Percentiles rank a stretch among this genome's conserved stretches.
These are phyloP conservation scores for Xanthia icteritia DNA, from an alignment of 2,888 invertebrate species.

Conservation along the genomic window DNA sequence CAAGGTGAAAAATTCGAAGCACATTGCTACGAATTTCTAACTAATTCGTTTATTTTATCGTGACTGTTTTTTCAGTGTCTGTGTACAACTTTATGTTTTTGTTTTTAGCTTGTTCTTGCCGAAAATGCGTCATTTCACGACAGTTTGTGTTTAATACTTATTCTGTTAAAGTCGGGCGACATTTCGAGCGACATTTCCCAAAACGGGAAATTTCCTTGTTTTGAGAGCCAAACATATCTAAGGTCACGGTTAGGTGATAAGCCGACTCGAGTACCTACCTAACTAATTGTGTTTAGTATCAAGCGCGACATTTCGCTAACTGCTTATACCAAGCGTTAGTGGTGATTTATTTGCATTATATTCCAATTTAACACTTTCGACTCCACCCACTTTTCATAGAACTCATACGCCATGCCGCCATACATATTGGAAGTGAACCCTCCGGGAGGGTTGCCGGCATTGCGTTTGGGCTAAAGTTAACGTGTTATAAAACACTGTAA, in stretches of 20 bases:
- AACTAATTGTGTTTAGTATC: background rate
- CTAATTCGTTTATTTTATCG: background rate
- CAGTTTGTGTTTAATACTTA: background rate
- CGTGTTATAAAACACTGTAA: no score
- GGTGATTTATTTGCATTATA: background rate
- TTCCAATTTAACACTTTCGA: no score
- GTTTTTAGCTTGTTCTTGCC: background rate
- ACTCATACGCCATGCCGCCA: no score
- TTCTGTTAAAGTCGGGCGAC: background rate
- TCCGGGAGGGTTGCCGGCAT: no score
- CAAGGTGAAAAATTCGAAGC: constrained; percentile 21
- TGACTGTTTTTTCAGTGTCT: background rate
- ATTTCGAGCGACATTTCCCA: no score
- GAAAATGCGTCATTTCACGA: background rate
- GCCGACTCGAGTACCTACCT: background rate
- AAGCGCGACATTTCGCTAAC: background rate
- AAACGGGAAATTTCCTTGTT: background rate
- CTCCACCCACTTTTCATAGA: no score
- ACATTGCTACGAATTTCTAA: constrained; percentile 25
- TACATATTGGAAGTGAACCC: no score
- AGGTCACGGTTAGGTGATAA: background rate
- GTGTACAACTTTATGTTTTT: background rate
- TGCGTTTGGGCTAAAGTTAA: no score
- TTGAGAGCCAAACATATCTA: background rate
- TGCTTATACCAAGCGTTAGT: background rate